Evolutionary conservation across 2,113 vertebrate genomes (phyloP).

Genomic region (Irena cyanogastra): DNA sequence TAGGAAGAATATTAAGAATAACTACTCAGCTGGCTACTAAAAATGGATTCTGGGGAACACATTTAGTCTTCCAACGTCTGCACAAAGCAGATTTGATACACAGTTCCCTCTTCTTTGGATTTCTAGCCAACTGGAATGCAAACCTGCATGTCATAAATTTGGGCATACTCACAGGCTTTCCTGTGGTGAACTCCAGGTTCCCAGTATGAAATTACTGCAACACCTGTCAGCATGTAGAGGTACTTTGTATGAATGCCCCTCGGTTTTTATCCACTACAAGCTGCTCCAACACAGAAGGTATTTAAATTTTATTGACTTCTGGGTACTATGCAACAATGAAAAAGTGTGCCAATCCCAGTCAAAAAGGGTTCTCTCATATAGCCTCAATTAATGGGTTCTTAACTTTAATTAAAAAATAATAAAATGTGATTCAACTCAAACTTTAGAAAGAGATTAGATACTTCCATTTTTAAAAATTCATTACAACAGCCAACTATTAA

Average conservation of each 20-base stretch:
- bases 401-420: background rate
- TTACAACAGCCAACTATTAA: background rate
- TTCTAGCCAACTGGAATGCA: slow-evolving; percentile 7
- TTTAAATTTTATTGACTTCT: slow-evolving; percentile 34
- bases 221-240: slow-evolving; percentile 18
- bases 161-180: background rate
- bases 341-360: background rate
- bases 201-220: slow-evolving; percentile 43
- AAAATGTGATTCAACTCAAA: background rate
- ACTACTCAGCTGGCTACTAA: background rate
- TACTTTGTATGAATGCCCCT: background rate
- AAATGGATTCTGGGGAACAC: background rate
- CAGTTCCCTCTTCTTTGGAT: background rate
- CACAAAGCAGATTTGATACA: background rate
- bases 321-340: background rate
- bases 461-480: background rate
- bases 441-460: background rate
- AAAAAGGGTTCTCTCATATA: background rate
- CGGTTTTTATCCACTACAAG: background rate
- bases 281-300: background rate
- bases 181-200: slow-evolving; percentile 23
- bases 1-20: background rate
- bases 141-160: slow-evolving; percentile 13
- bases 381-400: background rate
- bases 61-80: background rate